Base-by-base conservation (phyloP, 2,888 invertebrate genomes). In the Cosmia pyralina region DNA sequence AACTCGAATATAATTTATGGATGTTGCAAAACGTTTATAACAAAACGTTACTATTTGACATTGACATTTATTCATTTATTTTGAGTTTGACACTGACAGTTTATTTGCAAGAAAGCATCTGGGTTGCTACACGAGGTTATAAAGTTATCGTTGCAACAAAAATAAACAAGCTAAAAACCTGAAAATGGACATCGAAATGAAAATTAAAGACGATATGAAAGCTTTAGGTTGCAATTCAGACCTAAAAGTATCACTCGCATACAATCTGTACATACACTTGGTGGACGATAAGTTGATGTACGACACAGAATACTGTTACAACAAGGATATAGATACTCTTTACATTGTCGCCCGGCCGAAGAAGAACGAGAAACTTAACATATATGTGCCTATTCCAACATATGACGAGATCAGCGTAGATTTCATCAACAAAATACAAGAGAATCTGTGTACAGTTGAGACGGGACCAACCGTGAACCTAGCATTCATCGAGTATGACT, bases 241-340 rank as follows among this genome's bases (percentile, higher is more conserved):
- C 44, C 85, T 90, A 75, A 94, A 96, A 87, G 93, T 96, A 60
- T 85, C 94, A 4, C 88, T 96, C 5, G 94, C 96, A 0, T 95
- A 93, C 75, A 92, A 94, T 68, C 85, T 96, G 17, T 96, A 96
- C 83, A 90, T 96, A 17, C 90, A 96, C 82, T 90, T 96, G 71
- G 92, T 96, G 0, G 96, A 96, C 79, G 93, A 94, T 64, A 95
- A 95, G 87, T 88, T 94, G 1, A 96, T 96, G 96, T 94, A 96
- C 82, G 96, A 96, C 72, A 94, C 95, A 0, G 95, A 96, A 86
- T 96, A 96, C 79, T 94, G 93, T 59, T 96, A 93, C 79, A 95
- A 96, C 75, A 94, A 90, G 72, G 95, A 96, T 62, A 91, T 96
- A 59, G 93, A 95, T 66, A 93, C 93, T 0, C 84, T 96, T 2